Conservation (phyloP, 2,888 invertebrate species). For the Polia nebulosa region DNA sequence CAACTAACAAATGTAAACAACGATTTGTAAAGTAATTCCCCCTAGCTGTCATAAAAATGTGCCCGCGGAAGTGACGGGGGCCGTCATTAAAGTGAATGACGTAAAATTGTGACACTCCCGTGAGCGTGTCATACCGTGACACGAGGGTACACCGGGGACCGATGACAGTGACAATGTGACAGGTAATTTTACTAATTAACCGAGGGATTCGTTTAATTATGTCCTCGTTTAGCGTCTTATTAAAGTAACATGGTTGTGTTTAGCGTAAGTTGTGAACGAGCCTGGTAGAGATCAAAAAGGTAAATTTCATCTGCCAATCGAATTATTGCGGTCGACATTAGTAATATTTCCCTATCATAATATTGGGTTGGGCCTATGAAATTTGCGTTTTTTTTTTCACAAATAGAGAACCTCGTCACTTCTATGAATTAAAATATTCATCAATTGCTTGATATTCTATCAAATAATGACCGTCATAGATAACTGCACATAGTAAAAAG, state of each 20-base stretch:
- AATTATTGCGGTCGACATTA: not conserved
- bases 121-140: constrained; percentile 69
- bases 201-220: constrained; percentile 69
- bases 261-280: not conserved
- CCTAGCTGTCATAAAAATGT: constrained; percentile 66
- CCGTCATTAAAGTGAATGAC: constrained; percentile 74
- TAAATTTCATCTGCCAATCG: not conserved
- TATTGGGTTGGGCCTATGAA: too few species aligned
- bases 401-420: too few species aligned
- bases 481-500: too few species aligned
- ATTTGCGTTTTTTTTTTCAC: too few species aligned
- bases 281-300: not conserved
- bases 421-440: too few species aligned
- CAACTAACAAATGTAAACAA: constrained; percentile 66
- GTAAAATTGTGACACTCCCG: constrained; percentile 76
- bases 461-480: too few species aligned
- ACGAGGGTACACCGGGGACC: constrained; percentile 71
- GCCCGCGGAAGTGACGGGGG: constrained; percentile 71
- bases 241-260: constrained; percentile 7
- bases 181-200: constrained; percentile 79
- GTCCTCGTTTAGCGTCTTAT: constrained; percentile 22
- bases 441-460: too few species aligned
- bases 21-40: constrained; percentile 68
- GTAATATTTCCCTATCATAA: too few species aligned
- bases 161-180: constrained; percentile 72